Percentiles rank a stretch among this genome's conserved stretches.
These are phyloP conservation scores for Enteromius anoplus DNA, from an alignment of 2,797 vertebrate genomes.

Conservation along the genomic window DNA sequence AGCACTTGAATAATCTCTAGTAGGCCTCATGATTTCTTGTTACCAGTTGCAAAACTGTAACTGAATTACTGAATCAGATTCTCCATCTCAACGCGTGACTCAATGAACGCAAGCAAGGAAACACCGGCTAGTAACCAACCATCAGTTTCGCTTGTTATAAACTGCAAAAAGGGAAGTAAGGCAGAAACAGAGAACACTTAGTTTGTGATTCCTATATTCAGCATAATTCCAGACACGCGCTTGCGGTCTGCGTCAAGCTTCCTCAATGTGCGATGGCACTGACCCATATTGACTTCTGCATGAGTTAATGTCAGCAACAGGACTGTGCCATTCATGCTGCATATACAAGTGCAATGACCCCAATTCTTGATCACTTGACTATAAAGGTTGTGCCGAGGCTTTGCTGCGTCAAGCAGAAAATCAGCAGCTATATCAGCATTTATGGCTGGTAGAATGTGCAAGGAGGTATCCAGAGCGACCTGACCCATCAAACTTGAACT, in stretches of 20 bases:
- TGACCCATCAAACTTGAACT: conserved; percentile 41
- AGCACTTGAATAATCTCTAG: neutral
- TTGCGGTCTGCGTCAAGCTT: neutral
- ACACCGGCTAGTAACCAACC: neutral
- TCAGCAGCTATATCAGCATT: conserved; percentile 43
- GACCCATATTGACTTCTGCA: conserved; percentile 61
- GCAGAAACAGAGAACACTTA: conserved; percentile 51
- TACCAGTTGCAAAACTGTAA: conserved; percentile 14
- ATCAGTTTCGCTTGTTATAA: conserved; percentile 34
- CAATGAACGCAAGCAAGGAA: neutral
- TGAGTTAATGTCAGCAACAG: conserved; percentile 33
- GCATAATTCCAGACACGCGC: conserved; percentile 38
- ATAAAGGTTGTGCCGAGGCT: conserved; percentile 21
- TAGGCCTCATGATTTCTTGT: neutral
- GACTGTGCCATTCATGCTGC: conserved; percentile 40
- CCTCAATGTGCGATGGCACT: conserved; percentile 58
- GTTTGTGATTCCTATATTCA: conserved; percentile 40
- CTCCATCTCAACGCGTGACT: conserved; percentile 18
- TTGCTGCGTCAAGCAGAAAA: conserved; percentile 25
- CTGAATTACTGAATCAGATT: neutral
- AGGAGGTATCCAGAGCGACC: neutral
- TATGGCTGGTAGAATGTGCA: conserved; percentile 43
- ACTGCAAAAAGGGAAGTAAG: conserved; percentile 44
- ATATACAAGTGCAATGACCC: conserved; percentile 61
- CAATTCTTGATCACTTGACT: conserved; percentile 40